Conservation (phyloP, 2,888 invertebrate genomes). For the Acronicta alni region DNA sequence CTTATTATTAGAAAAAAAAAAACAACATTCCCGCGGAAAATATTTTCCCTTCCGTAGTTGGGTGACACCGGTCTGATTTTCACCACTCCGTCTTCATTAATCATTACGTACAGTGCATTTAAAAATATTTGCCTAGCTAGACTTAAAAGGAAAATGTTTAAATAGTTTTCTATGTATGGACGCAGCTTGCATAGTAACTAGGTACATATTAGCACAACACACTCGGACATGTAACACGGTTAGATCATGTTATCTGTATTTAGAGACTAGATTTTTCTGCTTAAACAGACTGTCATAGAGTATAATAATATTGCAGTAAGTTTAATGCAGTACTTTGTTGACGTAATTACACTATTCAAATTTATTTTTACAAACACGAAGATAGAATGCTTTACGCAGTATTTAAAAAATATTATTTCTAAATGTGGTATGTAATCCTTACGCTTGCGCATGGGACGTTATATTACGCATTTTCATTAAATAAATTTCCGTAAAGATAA, state of each 20-base stretch:
- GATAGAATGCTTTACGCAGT: neutral
- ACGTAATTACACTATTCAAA: neutral
- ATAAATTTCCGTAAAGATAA: conserved; percentile 26
- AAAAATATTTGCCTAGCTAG: conserved; percentile 15
- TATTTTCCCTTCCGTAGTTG: neutral
- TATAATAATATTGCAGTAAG: conserved; percentile 7
- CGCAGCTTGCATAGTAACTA: conserved; percentile 46
- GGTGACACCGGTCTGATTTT: neutral
- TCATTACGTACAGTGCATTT: conserved; percentile 24
- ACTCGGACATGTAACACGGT: conserved; percentile 27
- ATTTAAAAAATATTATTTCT: neutral
- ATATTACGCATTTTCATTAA: conserved; percentile 21
- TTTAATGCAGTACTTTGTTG: conserved; percentile 14
- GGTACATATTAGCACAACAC: conserved; percentile 33
- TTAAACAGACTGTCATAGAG: conserved; percentile 14
- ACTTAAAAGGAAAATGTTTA: conserved; percentile 20
- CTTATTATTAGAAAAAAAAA: too few species aligned
- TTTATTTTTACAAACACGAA: neutral
- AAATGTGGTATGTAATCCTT: neutral
- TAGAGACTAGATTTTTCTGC: conserved; percentile 30
- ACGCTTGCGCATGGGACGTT: conserved; percentile 16
- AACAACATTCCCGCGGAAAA: neutral
- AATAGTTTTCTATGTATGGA: conserved; percentile 34
- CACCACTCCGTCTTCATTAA: conserved; percentile 14
- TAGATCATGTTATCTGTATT: conserved; percentile 32